These are phyloP conservation scores for Ecliptopera silaceata DNA, from an alignment of 2,888 invertebrate species.

Conservation along the genomic window DNA sequence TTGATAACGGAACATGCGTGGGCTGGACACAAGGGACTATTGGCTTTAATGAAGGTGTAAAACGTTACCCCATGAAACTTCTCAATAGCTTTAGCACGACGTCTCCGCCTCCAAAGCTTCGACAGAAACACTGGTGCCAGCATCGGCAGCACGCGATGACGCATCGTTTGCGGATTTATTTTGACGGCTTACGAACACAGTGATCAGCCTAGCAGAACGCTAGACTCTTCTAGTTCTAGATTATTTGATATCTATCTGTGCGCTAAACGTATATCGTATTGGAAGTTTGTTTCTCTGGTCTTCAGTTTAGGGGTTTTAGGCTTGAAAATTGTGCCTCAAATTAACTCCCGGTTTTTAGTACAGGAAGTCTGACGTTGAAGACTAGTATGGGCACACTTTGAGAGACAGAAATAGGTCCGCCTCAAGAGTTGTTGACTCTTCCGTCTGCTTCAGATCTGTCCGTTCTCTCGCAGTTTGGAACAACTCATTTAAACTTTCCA, in stretches of 20 bases:
- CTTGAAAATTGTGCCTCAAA: background rate
- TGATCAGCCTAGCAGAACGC: slow-evolving; percentile 37
- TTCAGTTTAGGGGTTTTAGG: background rate
- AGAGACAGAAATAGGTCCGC: background rate
- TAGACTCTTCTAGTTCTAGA: slow-evolving; percentile 31
- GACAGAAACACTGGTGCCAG: slow-evolving; percentile 74
- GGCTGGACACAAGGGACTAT: no score
- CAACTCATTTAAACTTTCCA: background rate
- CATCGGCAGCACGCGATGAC: slow-evolving; percentile 73
- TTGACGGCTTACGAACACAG: slow-evolving; percentile 48
- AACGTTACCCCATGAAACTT: slow-evolving; percentile 69
- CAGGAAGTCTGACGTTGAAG: background rate
- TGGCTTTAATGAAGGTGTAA: no score
- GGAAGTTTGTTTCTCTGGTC: background rate
- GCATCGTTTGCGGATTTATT: slow-evolving; percentile 80
- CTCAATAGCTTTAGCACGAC: slow-evolving; percentile 71
- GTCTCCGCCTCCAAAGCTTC: slow-evolving; percentile 66
- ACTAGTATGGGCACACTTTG: background rate
- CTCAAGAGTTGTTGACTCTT: background rate
- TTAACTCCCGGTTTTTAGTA: background rate
- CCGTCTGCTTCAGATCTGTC: background rate
- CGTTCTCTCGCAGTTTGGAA: background rate
- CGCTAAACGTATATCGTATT: background rate
- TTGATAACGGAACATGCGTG: no score
- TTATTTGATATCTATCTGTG: background rate